Percentiles rank a stretch among this genome's conserved stretches.
phyloP scores from a whole-genome alignment of 1,140 invertebrate genomes.

The Arctopsyche grandis region DNA sequence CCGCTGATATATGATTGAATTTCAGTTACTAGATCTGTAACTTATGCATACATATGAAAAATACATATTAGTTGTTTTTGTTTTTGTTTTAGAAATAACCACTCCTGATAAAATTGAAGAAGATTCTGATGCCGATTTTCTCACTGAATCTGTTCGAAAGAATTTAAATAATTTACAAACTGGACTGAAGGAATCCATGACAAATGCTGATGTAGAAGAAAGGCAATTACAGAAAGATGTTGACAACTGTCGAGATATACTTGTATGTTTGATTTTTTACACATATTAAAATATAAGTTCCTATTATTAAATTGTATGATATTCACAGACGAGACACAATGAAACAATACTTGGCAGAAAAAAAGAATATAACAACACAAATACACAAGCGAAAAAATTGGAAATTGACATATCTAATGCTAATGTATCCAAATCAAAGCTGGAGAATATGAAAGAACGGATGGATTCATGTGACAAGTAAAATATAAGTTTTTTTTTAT shows the following conservation, averaged over 20 bases:
- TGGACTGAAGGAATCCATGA: slow-evolving; percentile 60
- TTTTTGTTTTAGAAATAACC: slow-evolving; percentile 1
- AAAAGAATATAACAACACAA: slow-evolving; percentile 58
- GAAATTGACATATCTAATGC: slow-evolving; percentile 61
- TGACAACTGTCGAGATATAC: slow-evolving; percentile 61
- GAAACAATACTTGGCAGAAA: slow-evolving; percentile 64
- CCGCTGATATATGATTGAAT: no score
- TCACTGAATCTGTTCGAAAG: slow-evolving; percentile 59
- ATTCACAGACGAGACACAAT: slow-evolving; percentile 60
- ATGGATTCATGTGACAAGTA: slow-evolving; percentile 66
- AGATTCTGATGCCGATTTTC: slow-evolving; percentile 57
- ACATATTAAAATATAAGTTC: neutral
- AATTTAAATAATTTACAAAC: slow-evolving; percentile 61
- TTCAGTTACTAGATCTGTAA: no score
- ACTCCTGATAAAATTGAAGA: slow-evolving; percentile 48
- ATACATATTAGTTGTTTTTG: neutral
- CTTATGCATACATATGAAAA: no score
- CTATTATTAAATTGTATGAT: neutral
- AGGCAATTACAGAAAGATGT: slow-evolving; percentile 64
- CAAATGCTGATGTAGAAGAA: slow-evolving; percentile 62
- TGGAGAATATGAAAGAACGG: slow-evolving; percentile 65
- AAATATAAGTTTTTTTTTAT: slow-evolving; percentile 55
- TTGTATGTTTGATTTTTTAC: slow-evolving; percentile 55
- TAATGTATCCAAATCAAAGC: slow-evolving; percentile 62
- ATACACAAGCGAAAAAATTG: slow-evolving; percentile 59